Conservation (phyloP, 92 coral and sea anemone genomes). For the Isaurus tuberculatus region DNA sequence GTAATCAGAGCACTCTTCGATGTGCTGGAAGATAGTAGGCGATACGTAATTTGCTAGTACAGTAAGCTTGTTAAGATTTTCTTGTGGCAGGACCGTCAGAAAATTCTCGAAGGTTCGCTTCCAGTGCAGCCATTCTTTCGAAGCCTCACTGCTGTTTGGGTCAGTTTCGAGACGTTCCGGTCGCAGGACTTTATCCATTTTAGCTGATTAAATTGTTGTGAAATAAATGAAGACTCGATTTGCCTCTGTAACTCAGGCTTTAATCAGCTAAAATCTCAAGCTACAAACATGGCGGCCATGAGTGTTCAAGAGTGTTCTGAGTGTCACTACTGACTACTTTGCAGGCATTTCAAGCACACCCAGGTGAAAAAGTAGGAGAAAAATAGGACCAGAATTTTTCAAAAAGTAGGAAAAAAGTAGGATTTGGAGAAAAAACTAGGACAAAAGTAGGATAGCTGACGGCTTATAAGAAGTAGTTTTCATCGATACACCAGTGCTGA, state of each 20-base stretch:
- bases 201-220: conserved; percentile 56
- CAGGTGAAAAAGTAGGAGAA: neutral
- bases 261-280: conserved; percentile 46
- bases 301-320: conserved; percentile 7
- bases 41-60: conserved; percentile 60
- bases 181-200: conserved; percentile 63
- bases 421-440: conserved; percentile 5
- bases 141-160: conserved; percentile 51
- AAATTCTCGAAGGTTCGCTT: too few species aligned
- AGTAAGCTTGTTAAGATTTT: conserved; percentile 47
- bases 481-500: too few species aligned
- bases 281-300: conserved; percentile 35
- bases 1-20: conserved; percentile 59
- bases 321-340: too few species aligned
- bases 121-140: conserved; percentile 59
- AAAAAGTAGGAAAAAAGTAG: conserved; percentile 15
- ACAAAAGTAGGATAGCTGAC: conserved; percentile 13
- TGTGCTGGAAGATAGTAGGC: conserved; percentile 57
- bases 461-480: conserved; percentile 4
- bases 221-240: conserved; percentile 12
- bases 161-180: conserved; percentile 63
- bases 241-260: conserved; percentile 29
- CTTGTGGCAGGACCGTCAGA: conserved; percentile 52
- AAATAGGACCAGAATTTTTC: neutral
- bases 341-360: too few species aligned